These are phyloP conservation scores for Hydrozoanthus gracilis DNA, from an alignment of 92 coral and sea anemone species.

Conservation along the genomic window DNA sequence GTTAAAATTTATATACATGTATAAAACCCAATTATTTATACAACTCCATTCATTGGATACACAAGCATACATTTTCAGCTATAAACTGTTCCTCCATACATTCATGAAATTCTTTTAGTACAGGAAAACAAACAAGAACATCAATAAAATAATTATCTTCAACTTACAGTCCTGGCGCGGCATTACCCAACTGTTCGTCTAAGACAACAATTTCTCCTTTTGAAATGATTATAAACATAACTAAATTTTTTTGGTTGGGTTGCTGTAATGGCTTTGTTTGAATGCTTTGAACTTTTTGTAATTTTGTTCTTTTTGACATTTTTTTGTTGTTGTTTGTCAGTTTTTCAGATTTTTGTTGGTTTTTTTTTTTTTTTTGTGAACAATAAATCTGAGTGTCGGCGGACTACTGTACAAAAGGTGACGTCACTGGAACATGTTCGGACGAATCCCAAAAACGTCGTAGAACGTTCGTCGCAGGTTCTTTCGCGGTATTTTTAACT, in stretches of 20 bases:
- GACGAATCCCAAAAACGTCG: conserved; percentile 46
- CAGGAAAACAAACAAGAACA: too few species aligned
- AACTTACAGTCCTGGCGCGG: too few species aligned
- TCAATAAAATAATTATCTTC: too few species aligned
- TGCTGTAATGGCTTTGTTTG: conserved; percentile 26
- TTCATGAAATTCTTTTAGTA: too few species aligned
- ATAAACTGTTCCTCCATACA: too few species aligned
- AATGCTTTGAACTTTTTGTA: too few species aligned
- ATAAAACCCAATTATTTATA: too few species aligned
- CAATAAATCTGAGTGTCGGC: conserved; percentile 58
- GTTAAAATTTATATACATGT: too few species aligned
- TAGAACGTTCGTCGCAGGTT: conserved; percentile 20
- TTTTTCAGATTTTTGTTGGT: conserved; percentile 11
- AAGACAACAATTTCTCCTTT: too few species aligned
- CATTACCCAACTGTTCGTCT: too few species aligned
- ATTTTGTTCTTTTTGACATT: not conserved
- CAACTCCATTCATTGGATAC: too few species aligned
- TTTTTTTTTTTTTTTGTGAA: conserved; percentile 22
- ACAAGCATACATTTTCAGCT: too few species aligned
- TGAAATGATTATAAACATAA: not conserved
- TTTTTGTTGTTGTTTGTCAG: not conserved
- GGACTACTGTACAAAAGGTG: conserved; percentile 51
- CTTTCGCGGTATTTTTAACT: conserved; percentile 35
- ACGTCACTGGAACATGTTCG: conserved; percentile 44
- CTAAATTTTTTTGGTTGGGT: conserved; percentile 32